These are phyloP conservation scores for Xenopus borealis DNA, from an alignment of 2,113 vertebrate genomes.

Conservation along the genomic window DNA sequence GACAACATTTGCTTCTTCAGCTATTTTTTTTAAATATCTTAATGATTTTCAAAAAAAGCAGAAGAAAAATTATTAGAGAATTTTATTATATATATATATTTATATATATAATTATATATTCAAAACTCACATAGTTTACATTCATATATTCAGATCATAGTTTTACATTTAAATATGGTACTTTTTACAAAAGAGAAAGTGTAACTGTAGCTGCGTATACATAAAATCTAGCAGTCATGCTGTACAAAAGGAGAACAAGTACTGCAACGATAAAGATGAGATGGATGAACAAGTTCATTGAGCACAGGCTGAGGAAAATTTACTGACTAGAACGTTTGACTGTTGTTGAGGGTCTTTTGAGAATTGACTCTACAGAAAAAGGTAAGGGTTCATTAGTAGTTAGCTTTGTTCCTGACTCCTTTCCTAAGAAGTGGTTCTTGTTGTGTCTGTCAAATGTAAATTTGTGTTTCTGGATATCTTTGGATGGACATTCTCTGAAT, in stretches of 20 bases:
- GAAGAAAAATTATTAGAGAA: conserved; percentile 13
- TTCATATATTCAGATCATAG: conserved; percentile 48
- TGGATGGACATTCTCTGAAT: conserved; percentile 72
- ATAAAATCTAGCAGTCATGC: conserved; percentile 42
- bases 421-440: conserved; percentile 75
- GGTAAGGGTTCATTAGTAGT: conserved; percentile 77
- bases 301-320: conserved; percentile 6
- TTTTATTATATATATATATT: conserved; percentile 39
- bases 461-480: conserved; percentile 72
- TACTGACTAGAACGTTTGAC: conserved; percentile 76
- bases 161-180: conserved; percentile 55
- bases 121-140: conserved; percentile 47
- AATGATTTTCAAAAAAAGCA: background rate
- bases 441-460: conserved; percentile 68
- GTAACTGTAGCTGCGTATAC: conserved; percentile 59
- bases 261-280: conserved; percentile 42
- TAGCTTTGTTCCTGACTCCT: conserved; percentile 78
- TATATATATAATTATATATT: conserved; percentile 29
- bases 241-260: conserved; percentile 52
- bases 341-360: conserved; percentile 80
- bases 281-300: background rate
- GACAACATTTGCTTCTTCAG: no score
- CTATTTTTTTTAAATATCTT: no score
- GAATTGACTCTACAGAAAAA: conserved; percentile 95
- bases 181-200: conserved; percentile 46